These are phyloP conservation scores for Pomacea canaliculata DNA, from an alignment of 2,888 invertebrate species.

Conservation along the genomic window DNA sequence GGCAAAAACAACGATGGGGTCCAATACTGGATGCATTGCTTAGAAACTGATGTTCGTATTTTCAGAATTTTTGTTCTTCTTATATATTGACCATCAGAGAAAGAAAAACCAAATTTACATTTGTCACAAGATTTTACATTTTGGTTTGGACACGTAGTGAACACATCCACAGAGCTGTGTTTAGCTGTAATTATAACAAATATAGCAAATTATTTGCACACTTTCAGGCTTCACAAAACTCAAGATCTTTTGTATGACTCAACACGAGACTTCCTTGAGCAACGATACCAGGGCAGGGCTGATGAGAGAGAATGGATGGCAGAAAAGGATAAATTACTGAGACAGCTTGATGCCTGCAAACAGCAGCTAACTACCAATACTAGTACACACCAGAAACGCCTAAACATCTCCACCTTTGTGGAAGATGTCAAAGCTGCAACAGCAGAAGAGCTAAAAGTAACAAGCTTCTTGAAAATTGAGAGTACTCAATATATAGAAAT, in stretches of 20 bases:
- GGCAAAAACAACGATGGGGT: too few species aligned
- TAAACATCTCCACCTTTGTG: slow-evolving; percentile 26
- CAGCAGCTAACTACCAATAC: slow-evolving; percentile 39
- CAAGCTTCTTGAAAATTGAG: not conserved
- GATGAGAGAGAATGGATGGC: slow-evolving; percentile 68
- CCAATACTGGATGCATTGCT: not conserved
- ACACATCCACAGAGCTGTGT: too few species aligned
- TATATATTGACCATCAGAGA: not conserved
- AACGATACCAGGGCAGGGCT: slow-evolving; percentile 64
- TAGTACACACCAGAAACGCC: slow-evolving; percentile 16
- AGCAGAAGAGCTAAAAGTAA: slow-evolving; percentile 55
- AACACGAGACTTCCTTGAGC: slow-evolving; percentile 68
- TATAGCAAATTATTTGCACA: too few species aligned
- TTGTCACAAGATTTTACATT: too few species aligned
- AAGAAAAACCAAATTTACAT: too few species aligned
- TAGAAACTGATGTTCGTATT: not conserved
- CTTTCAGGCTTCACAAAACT: slow-evolving; percentile 67
- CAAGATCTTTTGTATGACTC: slow-evolving; percentile 70
- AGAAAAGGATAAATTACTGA: slow-evolving; percentile 67
- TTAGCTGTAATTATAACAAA: too few species aligned
- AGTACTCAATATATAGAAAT: not conserved
- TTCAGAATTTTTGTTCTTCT: not conserved
- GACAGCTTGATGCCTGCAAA: slow-evolving; percentile 62
- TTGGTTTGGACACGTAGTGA: too few species aligned
- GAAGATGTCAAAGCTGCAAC: slow-evolving; percentile 42